These are phyloP conservation scores for Silurus asotus DNA, from an alignment of 2,113 vertebrate genomes.

Conservation along the genomic window DNA sequence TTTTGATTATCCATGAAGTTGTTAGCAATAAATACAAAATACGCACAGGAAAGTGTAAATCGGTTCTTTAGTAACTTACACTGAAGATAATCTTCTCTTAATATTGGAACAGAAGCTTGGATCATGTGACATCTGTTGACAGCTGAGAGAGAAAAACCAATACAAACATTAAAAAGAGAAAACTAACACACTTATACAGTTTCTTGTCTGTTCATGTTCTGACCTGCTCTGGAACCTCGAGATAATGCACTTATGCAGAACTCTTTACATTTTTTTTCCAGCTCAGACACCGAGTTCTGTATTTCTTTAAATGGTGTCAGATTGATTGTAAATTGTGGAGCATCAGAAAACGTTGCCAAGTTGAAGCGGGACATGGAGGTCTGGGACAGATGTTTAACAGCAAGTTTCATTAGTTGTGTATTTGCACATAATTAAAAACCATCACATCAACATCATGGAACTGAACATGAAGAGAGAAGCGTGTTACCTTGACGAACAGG, in stretches of 20 bases:
- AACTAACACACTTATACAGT: background rate
- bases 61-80: slow-evolving; percentile 1
- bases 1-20: too few species aligned
- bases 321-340: background rate
- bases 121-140: background rate
- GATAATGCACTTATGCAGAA: background rate
- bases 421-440: background rate
- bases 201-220: background rate
- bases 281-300: background rate
- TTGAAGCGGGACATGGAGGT: background rate
- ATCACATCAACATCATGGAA: background rate
- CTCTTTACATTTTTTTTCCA: background rate
- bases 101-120: background rate
- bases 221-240: background rate
- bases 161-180: background rate
- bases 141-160: background rate
- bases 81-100: background rate
- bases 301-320: background rate
- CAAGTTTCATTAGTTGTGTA: background rate
- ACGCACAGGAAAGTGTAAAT: too few species aligned
- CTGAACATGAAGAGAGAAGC: background rate
- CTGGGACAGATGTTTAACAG: background rate
- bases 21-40: too few species aligned
- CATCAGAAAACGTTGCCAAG: background rate
- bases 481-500: slow-evolving; percentile 31